Conservation (phyloP, 2,888 invertebrate genomes). For the Vanessa cardui region DNA sequence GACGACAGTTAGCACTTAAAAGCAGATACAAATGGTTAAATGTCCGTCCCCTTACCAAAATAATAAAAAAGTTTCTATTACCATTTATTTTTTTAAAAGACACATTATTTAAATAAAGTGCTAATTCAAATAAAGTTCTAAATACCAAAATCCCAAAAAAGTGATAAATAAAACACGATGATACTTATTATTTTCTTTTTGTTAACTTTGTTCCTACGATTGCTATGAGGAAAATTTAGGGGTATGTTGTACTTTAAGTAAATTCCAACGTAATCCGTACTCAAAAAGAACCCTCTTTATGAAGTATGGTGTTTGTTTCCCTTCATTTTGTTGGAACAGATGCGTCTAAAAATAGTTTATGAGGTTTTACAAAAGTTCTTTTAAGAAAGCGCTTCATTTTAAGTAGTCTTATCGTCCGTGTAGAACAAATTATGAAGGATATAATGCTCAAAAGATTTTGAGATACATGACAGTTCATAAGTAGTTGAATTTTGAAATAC, state of each 20-base stretch:
- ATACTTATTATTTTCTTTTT: slow-evolving; percentile 37
- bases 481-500: too few relatives aligned
- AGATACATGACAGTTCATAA: too few relatives aligned
- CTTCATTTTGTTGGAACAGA: slow-evolving; percentile 65
- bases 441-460: too few relatives aligned
- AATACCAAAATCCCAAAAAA: slow-evolving; percentile 9
- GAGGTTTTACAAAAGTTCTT: slow-evolving; percentile 25
- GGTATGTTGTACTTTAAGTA: slow-evolving; percentile 53
- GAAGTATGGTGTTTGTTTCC: slow-evolving; percentile 49
- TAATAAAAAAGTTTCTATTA: not conserved
- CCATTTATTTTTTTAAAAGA: not conserved
- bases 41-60: too few relatives aligned
- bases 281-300: slow-evolving; percentile 47
- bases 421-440: too few relatives aligned
- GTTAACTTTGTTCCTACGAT: slow-evolving; percentile 41
- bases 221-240: slow-evolving; percentile 50
- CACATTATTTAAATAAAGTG: not conserved
- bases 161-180: slow-evolving; percentile 28
- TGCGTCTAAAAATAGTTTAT: slow-evolving; percentile 45
- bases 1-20: too few relatives aligned
- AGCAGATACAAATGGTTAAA: too few relatives aligned
- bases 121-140: slow-evolving; percentile 1
- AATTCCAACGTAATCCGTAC: slow-evolving; percentile 57
- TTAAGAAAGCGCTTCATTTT: slow-evolving; percentile 19
- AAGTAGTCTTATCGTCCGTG: not conserved